phyloP scores from a whole-genome alignment of 2,797 vertebrate genomes.

The Prunella strophiata region DNA sequence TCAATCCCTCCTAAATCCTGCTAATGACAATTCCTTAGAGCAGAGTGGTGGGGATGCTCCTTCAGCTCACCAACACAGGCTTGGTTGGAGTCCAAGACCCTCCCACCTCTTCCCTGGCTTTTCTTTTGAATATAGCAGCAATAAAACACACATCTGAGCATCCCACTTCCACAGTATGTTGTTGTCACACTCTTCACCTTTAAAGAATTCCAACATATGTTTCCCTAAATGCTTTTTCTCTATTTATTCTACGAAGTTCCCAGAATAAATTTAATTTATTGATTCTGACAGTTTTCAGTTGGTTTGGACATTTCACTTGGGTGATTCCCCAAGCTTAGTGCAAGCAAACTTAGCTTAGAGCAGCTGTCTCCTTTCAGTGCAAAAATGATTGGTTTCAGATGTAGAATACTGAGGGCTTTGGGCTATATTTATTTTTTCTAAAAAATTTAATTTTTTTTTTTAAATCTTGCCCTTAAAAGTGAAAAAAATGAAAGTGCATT shows the following conservation, averaged over 20 bases:
- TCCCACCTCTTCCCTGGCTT: constrained; percentile 47
- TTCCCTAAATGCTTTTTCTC: constrained; percentile 10
- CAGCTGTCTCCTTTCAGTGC: background rate
- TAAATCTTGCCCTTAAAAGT: background rate
- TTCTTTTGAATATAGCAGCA: constrained; percentile 14
- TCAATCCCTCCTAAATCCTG: background rate
- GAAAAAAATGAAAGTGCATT: background rate
- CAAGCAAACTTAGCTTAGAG: background rate
- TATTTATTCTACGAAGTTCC: constrained; percentile 7
- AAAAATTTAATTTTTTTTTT: background rate
- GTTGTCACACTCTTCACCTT: constrained; percentile 64
- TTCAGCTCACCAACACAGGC: background rate
- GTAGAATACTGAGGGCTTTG: background rate
- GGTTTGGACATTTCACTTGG: constrained; percentile 30
- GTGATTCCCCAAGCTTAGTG: constrained; percentile 31
- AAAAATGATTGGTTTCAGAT: background rate
- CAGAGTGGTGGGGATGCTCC: background rate
- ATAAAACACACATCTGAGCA: constrained; percentile 41
- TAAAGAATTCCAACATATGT: constrained; percentile 53
- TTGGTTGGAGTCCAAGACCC: constrained; percentile 38
- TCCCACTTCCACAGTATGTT: constrained; percentile 63
- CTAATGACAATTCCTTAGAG: background rate
- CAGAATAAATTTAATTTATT: constrained; percentile 51
- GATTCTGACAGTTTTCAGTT: constrained; percentile 46
- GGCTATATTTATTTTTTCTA: background rate